Evolutionary conservation across 2,888 invertebrate species (phyloP), one percentile per base, ranked within the genome.

Genomic region (Hylaea fasciaria): DNA sequence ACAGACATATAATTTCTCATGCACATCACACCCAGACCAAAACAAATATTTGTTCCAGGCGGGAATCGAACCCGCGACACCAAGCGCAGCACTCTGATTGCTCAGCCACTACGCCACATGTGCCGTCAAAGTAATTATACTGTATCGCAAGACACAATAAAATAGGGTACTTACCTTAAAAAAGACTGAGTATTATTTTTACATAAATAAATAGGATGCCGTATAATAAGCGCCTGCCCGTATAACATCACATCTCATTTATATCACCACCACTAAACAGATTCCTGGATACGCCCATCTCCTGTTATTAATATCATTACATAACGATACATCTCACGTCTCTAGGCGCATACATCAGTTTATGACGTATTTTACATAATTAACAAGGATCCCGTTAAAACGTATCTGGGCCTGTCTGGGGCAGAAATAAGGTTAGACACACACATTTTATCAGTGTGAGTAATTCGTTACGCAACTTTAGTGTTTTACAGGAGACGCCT

Each of bases 301-400:
- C 37, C 12, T 60, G 55, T 62, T 68, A 71, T 69, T 66, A 65
- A 66, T 58, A 68, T 68, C 63, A 64, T 65, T 69, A 66, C 64
- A 57, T 66, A 66, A 69, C 65, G 62, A 63, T 60, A 66, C 53
- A 56, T 49, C 66, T 64, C 59, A 62, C 55, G 32, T 32, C 32
- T 60, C 57, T 47, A 43, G 56, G 39, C 28, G 45, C 50, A 51
- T 56, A 57, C 52, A 50, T 48, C 52, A 29, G 53, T 48, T 59
- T 61, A 67, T 58, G 54, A 58, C 32, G 60, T 61, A 47, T 45
- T 65, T 58, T 60, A 44, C 67, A 63, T 67, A 67, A 61, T 61
- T 61, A 63, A 65, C 61, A 52, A 52, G 45, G 22, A n/a, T 47
- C 46, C 54, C 47, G 45, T 59, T 54, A 53, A 39, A 55, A 48